Conservation (phyloP, 2,113 vertebrate species). For the Cranoglanis bouderius region DNA sequence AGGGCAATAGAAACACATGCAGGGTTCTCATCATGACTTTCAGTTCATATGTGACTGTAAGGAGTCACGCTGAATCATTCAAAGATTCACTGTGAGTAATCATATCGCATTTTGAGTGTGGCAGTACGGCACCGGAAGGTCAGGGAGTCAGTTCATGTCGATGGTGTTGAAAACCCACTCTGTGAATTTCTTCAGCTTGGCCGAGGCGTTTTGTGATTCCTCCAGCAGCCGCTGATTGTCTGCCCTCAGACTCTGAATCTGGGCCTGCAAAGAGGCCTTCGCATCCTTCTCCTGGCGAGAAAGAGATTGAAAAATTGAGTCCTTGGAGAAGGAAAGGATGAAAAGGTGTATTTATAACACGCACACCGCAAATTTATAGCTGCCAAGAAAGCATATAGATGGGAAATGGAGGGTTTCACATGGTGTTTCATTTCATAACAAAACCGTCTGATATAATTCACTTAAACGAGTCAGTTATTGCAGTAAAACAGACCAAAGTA, state of each 20-base stretch:
- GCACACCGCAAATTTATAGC: neutral
- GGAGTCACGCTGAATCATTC: neutral
- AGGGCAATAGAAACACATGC: constrained; percentile 3
- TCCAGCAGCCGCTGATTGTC: constrained; percentile 97
- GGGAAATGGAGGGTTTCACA: neutral
- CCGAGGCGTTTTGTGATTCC: constrained; percentile 92
- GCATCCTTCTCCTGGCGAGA: constrained; percentile 89
- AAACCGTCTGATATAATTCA: neutral
- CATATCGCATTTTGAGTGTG: neutral
- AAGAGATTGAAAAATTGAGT: neutral
- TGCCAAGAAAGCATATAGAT: neutral
- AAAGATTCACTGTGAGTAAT: neutral
- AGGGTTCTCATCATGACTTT: constrained; percentile 5
- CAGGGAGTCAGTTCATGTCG: constrained; percentile 88
- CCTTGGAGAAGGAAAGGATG: constrained; percentile 20
- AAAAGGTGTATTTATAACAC: constrained; percentile 8
- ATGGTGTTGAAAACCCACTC: constrained; percentile 99
- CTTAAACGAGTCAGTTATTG: neutral
- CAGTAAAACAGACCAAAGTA: neutral
- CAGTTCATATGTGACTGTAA: neutral
- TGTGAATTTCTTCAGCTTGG: constrained; percentile 98
- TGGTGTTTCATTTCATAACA: neutral
- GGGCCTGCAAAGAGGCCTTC: constrained; percentile 84
- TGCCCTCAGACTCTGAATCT: constrained; percentile 92
- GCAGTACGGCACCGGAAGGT: neutral